These are phyloP conservation scores for Camptogramma bilineatum DNA, from an alignment of 2,888 invertebrate genomes.

Conservation along the genomic window DNA sequence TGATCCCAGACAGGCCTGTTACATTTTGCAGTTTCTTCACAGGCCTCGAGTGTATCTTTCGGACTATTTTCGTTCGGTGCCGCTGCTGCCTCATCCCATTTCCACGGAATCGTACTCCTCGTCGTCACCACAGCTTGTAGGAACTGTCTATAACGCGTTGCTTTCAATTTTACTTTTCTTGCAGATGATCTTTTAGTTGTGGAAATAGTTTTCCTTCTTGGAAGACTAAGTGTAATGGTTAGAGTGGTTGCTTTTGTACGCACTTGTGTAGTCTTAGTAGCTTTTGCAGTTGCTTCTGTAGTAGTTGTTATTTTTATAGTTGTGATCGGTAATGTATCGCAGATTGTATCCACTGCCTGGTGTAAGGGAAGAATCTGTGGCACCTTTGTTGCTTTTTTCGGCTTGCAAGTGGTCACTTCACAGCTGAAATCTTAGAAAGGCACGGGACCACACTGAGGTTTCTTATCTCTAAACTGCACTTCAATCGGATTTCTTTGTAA, in stretches of 20 bases:
- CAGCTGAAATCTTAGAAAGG: constrained; percentile 32
- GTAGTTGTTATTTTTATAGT: not conserved
- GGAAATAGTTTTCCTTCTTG: not conserved
- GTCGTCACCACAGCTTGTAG: constrained; percentile 5
- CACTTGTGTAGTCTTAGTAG: not conserved
- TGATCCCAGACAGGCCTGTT: constrained; percentile 9
- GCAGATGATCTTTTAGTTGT: not conserved
- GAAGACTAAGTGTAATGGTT: not conserved
- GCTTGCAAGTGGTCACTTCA: constrained; percentile 8
- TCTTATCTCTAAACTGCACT: constrained; percentile 7
- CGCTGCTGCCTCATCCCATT: not conserved
- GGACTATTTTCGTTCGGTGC: not conserved
- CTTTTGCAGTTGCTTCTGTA: not conserved
- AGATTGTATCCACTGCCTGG: not conserved
- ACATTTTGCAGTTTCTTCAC: constrained; percentile 32
- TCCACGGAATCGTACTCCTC: constrained; percentile 25
- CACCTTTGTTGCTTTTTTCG: not conserved
- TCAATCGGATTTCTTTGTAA: not conserved
- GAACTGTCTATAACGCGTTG: not conserved
- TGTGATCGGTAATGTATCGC: constrained; percentile 1
- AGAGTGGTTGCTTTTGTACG: constrained; percentile 3
- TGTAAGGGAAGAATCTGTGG: constrained; percentile 7
- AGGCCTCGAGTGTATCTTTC: not conserved
- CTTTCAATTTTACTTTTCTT: not conserved
- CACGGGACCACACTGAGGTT: constrained; percentile 28